Percentiles rank a stretch among this genome's conserved stretches.
phyloP scores from a whole-genome alignment of 2,888 invertebrate genomes.

The Clepsis dumicolana region DNA sequence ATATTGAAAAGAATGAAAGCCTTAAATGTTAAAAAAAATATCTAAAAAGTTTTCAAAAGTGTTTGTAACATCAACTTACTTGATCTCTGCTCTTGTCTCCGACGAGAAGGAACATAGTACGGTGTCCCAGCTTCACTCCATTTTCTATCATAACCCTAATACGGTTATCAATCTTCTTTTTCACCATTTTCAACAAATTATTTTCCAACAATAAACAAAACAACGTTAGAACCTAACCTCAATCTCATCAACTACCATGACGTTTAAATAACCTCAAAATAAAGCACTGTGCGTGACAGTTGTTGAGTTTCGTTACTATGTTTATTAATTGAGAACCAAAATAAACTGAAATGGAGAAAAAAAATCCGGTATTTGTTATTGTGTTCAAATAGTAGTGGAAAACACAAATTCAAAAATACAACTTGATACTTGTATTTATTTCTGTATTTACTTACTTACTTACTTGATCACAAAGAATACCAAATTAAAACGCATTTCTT shows the following conservation, averaged over 20 bases:
- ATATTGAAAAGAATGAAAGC: not conserved
- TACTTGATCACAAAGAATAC: no score
- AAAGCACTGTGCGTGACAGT: slow-evolving; percentile 17
- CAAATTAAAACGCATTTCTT: no score
- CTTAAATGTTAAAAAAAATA: not conserved
- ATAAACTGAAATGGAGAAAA: no score
- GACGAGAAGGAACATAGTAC: slow-evolving; percentile 97
- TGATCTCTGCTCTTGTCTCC: slow-evolving; percentile 99
- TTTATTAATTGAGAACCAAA: not conserved
- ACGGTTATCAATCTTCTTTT: slow-evolving; percentile 98
- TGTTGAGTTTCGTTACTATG: slow-evolving; percentile 12
- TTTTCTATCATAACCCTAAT: slow-evolving; percentile 98
- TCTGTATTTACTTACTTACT: no score
- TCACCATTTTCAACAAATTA: slow-evolving; percentile 88
- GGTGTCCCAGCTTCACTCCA: slow-evolving; percentile 95
- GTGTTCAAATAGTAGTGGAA: no score
- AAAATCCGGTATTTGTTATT: no score
- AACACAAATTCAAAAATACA: no score
- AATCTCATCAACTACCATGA: slow-evolving; percentile 18
- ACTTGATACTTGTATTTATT: no score
- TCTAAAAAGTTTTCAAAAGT: not conserved
- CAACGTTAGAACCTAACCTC: slow-evolving; percentile 43
- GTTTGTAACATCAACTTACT: slow-evolving; percentile 78
- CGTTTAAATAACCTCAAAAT: slow-evolving; percentile 59
- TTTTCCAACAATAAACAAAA: slow-evolving; percentile 36